Evolutionary conservation across 2,888 invertebrate genomes (phyloP).

Genomic region (Brachylomia viminalis): DNA sequence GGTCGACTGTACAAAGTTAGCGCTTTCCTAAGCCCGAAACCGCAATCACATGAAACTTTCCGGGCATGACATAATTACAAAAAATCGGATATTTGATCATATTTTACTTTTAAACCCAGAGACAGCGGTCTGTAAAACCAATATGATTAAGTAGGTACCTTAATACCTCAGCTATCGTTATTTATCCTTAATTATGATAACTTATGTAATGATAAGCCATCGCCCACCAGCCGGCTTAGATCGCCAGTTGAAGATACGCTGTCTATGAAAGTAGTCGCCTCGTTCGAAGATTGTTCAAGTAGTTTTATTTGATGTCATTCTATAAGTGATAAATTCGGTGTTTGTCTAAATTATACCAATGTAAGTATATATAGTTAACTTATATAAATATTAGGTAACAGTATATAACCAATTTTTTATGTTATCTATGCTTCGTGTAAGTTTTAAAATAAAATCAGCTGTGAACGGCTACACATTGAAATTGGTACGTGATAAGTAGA

Average conservation of each 20-base stretch:
- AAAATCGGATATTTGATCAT: background rate
- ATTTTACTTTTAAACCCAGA: background rate
- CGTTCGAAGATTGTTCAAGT: background rate
- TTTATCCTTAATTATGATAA: constrained; percentile 29
- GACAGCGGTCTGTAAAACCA: background rate
- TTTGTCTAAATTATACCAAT: background rate
- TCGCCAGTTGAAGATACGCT: constrained; percentile 21
- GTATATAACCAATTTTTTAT: background rate
- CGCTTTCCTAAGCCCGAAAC: background rate
- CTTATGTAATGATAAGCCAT: background rate
- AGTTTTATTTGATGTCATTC: background rate
- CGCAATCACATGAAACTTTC: background rate
- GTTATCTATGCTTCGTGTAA: background rate
- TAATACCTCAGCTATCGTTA: constrained; percentile 16
- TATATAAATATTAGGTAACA: background rate
- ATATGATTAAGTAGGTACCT: background rate
- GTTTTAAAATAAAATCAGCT: background rate
- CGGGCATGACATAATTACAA: background rate
- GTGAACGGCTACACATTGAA: background rate
- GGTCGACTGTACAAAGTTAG: background rate
- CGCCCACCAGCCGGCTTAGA: background rate
- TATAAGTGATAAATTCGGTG: background rate
- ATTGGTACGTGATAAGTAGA: background rate
- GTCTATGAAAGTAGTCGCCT: background rate
- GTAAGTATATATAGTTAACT: constrained; percentile 15